These are phyloP conservation scores for Eudemis profundana DNA, from an alignment of 2,888 invertebrate species.

Conservation along the genomic window DNA sequence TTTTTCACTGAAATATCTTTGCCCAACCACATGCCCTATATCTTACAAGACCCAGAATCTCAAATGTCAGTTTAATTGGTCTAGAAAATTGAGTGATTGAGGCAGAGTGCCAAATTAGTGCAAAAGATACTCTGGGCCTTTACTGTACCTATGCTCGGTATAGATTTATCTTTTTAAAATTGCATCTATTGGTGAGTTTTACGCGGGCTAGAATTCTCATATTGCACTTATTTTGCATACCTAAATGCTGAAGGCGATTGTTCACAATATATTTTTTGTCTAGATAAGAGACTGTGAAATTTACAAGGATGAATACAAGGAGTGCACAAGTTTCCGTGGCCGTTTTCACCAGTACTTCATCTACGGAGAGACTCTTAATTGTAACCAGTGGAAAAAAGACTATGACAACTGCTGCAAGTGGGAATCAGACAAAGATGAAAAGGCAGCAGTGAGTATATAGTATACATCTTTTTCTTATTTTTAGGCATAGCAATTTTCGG, in stretches of 20 bases:
- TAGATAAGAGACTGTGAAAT: slow-evolving; percentile 91
- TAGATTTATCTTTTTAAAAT: too few species aligned
- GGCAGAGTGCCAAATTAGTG: not conserved
- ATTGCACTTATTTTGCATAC: too few species aligned
- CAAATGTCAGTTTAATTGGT: not conserved
- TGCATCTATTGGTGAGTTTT: too few species aligned
- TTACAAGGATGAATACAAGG: slow-evolving; percentile 93
- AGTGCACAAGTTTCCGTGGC: slow-evolving; percentile 90
- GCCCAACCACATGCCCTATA: not conserved
- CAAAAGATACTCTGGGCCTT: not conserved
- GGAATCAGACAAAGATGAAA: slow-evolving; percentile 85
- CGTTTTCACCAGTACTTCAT: slow-evolving; percentile 95
- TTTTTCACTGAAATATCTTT: not conserved
- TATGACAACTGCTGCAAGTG: slow-evolving; percentile 90
- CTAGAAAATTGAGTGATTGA: not conserved
- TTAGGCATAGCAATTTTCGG: too few species aligned
- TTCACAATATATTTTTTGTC: too few species aligned
- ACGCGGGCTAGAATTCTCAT: too few species aligned
- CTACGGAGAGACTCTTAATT: slow-evolving; percentile 89
- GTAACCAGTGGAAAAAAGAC: slow-evolving; percentile 92
- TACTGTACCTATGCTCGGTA: too few species aligned
- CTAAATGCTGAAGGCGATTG: too few species aligned
- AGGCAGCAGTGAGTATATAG: slow-evolving; percentile 89
- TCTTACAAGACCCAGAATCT: not conserved
- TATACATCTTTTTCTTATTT: too few species aligned